phyloP scores from a whole-genome alignment of 2,113 vertebrate genomes.

The Antigone vipio region DNA sequence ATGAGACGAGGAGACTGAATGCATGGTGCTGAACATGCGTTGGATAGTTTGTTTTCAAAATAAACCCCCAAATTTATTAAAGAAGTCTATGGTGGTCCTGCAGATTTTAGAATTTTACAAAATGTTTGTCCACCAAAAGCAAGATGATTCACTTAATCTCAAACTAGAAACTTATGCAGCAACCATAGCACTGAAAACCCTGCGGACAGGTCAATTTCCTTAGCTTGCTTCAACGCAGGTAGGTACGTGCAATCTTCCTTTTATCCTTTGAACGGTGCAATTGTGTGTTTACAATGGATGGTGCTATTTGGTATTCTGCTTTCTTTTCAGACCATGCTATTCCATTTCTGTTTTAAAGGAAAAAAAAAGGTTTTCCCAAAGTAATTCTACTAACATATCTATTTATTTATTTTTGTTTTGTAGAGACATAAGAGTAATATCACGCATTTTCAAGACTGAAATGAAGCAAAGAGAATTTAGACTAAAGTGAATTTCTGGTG shows the following conservation, averaged over 20 bases:
- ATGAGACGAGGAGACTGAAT: background rate
- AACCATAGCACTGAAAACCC: background rate
- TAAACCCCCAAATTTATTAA: background rate
- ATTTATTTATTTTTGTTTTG: background rate
- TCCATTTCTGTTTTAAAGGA: background rate
- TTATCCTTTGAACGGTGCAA: background rate
- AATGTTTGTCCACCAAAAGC: background rate
- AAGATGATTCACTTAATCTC: background rate
- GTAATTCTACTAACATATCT: background rate
- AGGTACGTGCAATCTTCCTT: background rate
- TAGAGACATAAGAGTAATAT: background rate
- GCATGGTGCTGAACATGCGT: rapidly evolving
- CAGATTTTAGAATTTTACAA: background rate
- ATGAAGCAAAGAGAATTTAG: background rate
- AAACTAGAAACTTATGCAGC: background rate
- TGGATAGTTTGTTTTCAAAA: background rate
- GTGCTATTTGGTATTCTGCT: background rate
- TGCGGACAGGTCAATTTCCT: background rate
- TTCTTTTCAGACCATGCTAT: background rate
- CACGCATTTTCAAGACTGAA: background rate
- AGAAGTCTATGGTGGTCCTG: background rate
- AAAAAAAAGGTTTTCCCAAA: background rate
- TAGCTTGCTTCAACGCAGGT: background rate
- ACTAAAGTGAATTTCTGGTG: background rate
- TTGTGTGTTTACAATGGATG: background rate